phyloP scores from a whole-genome alignment of 2,888 invertebrate species.

The Fragum fragum region DNA sequence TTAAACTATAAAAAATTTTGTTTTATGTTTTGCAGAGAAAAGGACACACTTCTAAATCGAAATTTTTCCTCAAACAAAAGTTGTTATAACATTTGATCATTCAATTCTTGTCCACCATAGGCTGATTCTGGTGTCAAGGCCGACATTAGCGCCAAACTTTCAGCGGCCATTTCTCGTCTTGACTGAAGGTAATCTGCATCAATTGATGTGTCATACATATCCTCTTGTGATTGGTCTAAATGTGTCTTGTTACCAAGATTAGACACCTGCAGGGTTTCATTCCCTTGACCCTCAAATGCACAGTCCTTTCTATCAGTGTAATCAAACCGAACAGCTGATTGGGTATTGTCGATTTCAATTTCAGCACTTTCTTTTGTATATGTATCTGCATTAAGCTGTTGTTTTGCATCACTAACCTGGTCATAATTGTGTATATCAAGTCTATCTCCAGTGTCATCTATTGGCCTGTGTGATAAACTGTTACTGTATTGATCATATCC shows the following conservation, averaged over 20 bases:
- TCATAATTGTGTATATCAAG: neutral
- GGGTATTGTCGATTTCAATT: neutral
- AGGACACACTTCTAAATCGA: neutral
- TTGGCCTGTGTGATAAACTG: neutral
- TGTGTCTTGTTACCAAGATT: neutral
- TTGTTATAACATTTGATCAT: slow-evolving; percentile 14
- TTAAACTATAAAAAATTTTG: too few relatives aligned
- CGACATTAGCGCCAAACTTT: slow-evolving; percentile 33
- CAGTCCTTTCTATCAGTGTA: slow-evolving; percentile 8
- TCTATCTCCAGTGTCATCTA: neutral
- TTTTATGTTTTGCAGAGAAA: too few relatives aligned
- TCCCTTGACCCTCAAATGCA: neutral
- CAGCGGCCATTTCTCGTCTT: slow-evolving; percentile 30
- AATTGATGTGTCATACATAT: slow-evolving; percentile 11
- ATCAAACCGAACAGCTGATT: slow-evolving; percentile 11
- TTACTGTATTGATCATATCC: neutral
- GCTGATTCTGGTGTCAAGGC: slow-evolving; percentile 8
- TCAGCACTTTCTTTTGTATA: neutral
- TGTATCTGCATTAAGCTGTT: neutral
- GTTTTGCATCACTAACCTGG: neutral
- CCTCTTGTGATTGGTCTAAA: neutral
- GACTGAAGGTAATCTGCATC: slow-evolving; percentile 26
- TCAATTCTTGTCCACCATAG: neutral
- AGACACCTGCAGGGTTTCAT: neutral
- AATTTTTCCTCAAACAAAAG: too few relatives aligned